Base-by-base conservation (phyloP, 1,140 invertebrate genomes). In the Pogonognathellus flavescens region DNA sequence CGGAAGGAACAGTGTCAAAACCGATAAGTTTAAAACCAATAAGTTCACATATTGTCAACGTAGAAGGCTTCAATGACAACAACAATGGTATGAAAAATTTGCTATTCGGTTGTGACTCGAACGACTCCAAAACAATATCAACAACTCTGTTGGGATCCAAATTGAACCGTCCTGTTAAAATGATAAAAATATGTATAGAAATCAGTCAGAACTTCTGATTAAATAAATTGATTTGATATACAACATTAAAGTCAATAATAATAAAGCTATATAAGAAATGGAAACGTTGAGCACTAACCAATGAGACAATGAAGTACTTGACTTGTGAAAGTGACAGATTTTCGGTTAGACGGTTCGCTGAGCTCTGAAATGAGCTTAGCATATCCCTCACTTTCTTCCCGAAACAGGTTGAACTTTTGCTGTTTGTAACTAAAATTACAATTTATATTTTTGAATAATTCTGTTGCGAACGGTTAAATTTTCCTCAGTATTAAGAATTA, bases 381-480 rank as follows among this genome's bases (percentile, higher is more conserved):
- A 92, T 98, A 99, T 5, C 99, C 99, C 94, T 99, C 99, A 92
- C 95, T 98, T 91, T 99, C 99, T 92, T 99, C 98, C 80, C 98
- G 93, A 90, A 99, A 96, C 85, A 99, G 93, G 92, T 99, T 99
- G 91, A 99, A 99, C 90, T 99, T 99, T 88, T 98, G 94, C 91
- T 99, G 99, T 91, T 99, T 99, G 91, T 99, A 99, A 91, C 97
- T 99, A 87, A 94, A 94, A 88, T 83, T 6, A 72, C n/a, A n/a
- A n/a, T n/a, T n/a, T n/a, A n/a, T n/a, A n/a, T n/a, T n/a, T n/a
- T n/a, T n/a, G n/a, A n/a, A n/a, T n/a, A n/a, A n/a, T n/a, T n/a
- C n/a, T n/a, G n/a, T n/a, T n/a, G 6, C 31, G 31, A 1, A 41
- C 1, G 31, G 53, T n/a, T 14, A 57, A 57, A 57, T 57, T 57